Evolutionary conservation across 2,888 invertebrate genomes (phyloP).

Genomic region (Tachina lurida): DNA sequence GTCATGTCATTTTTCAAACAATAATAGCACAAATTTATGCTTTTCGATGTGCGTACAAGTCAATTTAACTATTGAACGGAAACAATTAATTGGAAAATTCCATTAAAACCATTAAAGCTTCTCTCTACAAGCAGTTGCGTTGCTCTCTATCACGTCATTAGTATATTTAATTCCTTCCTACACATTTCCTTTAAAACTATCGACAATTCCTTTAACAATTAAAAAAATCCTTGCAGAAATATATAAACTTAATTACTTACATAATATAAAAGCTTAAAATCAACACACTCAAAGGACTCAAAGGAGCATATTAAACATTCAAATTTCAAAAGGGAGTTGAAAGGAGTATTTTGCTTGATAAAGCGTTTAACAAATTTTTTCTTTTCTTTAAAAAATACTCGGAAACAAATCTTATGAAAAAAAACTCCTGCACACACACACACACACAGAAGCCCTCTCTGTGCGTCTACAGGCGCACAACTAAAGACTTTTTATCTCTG

Average conservation of each 20-base stretch:
- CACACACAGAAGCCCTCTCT: background rate
- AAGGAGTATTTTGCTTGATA: slow-evolving; percentile 33
- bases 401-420: slow-evolving; percentile 32
- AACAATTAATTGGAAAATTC: too few species aligned
- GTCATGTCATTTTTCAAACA: too few species aligned
- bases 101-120: too few species aligned
- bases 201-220: background rate
- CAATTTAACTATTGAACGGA: too few species aligned
- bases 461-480: background rate
- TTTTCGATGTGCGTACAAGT: too few species aligned
- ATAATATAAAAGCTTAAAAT: slow-evolving; percentile 13
- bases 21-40: too few species aligned
- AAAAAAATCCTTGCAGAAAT: background rate
- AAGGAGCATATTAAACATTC: slow-evolving; percentile 30
- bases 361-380: slow-evolving; percentile 40
- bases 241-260: slow-evolving; percentile 26
- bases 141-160: background rate
- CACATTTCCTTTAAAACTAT: background rate
- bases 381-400: slow-evolving; percentile 36
- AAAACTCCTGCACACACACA: background rate
- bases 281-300: slow-evolving; percentile 6
- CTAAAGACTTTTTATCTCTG: slow-evolving; percentile 47
- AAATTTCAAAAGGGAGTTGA: slow-evolving; percentile 14
- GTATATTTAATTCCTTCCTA: background rate
- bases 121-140: too few species aligned